Base-by-base conservation (phyloP, 2,888 invertebrate genomes). In the Meiosimyza decipiens region DNA sequence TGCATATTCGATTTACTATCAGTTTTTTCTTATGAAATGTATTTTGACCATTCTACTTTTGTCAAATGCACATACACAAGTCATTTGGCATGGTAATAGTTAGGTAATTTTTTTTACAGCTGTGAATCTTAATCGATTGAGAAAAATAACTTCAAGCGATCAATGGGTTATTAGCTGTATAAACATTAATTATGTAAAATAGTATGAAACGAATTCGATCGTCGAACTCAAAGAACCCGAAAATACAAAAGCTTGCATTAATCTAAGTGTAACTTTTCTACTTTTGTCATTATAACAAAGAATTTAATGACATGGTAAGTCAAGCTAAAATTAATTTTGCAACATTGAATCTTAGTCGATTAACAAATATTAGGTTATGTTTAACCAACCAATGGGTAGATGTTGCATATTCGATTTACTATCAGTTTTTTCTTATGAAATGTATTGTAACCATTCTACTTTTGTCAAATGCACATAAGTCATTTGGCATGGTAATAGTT, bases 141-240 rank as follows among this genome's bases (percentile, higher is more conserved):
- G 16, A n/a, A 54, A 74, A 52, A 28, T 71, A 9, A 5, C 1
- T 75, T 76, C 74, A 76, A 76, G 73, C 76, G 76, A 80, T 75
- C 80, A 82, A 82, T 82, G 81, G 80, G 81, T 81, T 74, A 51
- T 40, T 77, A 77, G 77, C 76, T 81, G 80, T 77, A 22, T 49
- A 2, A 40, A 0, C 57, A n/a, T 18, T 7, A 60, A 40, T n/a
- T 62, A 18, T 22, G n/a, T 40, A 52, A 40, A 40, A 40, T 40
- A 40, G 6, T 9, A 40, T 40, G 3, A 22, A 22, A 22, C 22
- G 22, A 22, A 22, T 22, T 2, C 22, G 22, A 22, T 22, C 28
- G 28, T 28, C 22, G 22, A 2, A 22, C 22, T 22, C 3, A 3
- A 22, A 22, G 3, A 28, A 28, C 28, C 28, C 28, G 28, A 28